Evolutionary conservation across 35 echinoderm and acorn worm genomes (phyloP).

Genomic region (Heliocidaris tuberculata): DNA sequence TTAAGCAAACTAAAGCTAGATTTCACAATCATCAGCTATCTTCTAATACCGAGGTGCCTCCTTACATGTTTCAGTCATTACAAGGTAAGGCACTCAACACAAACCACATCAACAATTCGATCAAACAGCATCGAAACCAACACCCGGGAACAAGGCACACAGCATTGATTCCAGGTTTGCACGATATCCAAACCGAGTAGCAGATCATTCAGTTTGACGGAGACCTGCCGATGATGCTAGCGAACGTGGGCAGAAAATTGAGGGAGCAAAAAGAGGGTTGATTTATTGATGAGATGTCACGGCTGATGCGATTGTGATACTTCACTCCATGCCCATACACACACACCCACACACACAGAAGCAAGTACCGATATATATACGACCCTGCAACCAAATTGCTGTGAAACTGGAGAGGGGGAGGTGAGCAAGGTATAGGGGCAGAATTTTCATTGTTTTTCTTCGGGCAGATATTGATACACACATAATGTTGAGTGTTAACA

Average conservation of each 20-base stretch:
- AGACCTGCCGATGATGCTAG: not conserved
- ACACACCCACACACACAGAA: not conserved
- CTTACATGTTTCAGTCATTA: not conserved
- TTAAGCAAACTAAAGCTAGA: too few species aligned
- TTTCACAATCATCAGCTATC: too few species aligned
- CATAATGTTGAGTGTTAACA: too few species aligned
- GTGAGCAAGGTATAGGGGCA: too few species aligned
- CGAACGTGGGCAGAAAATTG: conserved; percentile 24
- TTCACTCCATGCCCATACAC: not conserved
- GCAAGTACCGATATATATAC: not conserved
- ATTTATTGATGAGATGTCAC: conserved; percentile 42
- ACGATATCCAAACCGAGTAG: not conserved
- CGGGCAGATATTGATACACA: too few species aligned
- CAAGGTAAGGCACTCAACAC: not conserved
- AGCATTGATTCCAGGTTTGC: conserved; percentile 3
- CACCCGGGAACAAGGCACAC: not conserved
- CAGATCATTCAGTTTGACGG: conserved; percentile 1
- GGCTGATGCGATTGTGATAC: conserved; percentile 27
- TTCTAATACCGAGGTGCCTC: not conserved
- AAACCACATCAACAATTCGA: not conserved
- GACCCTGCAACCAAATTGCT: not conserved
- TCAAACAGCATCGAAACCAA: not conserved
- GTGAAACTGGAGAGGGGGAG: not conserved
- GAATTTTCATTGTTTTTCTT: too few species aligned
- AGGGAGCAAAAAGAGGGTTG: conserved; percentile 36